Percentiles rank a stretch among this genome's conserved stretches.
Conservation (phyloP, 2,113 vertebrate species). For the Sphaerodactylus townsendi region DNA sequence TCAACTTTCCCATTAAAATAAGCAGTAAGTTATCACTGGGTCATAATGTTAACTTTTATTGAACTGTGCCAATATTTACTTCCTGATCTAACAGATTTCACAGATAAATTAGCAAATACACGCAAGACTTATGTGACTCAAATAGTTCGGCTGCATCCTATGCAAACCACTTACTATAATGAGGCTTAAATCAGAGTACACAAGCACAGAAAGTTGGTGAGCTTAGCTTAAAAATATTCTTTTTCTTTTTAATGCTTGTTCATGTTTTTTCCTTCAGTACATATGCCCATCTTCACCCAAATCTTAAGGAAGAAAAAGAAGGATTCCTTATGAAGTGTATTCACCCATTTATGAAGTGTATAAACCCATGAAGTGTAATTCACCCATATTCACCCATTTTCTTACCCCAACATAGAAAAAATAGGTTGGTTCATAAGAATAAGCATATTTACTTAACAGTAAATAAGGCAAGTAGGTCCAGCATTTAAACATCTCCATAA, state of each 20-base stretch:
- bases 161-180: no score
- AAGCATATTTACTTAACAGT: constrained; percentile 60
- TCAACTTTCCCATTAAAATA: background rate
- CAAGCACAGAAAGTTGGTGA: background rate
- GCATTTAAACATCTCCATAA: constrained; percentile 48
- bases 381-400: constrained; percentile 85
- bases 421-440: constrained; percentile 70
- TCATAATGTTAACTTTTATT: background rate
- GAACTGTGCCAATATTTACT: background rate
- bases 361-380: no score
- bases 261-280: constrained; percentile 6
- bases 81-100: background rate
- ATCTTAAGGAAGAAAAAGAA: constrained; percentile 52
- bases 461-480: constrained; percentile 57
- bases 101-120: background rate
- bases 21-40: background rate
- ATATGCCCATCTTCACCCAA: constrained; percentile 3
- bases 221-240: accelerated
- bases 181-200: no score
- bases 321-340: constrained; percentile 77
- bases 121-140: background rate
- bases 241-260: background rate
- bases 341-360: no score
- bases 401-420: constrained; percentile 73
- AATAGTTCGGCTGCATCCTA: background rate